A percentile compares a stretch with the other conserved stretches of the same genome.
Evolutionary conservation across 2,113 vertebrate species (phyloP).

Genomic region (Alouatta palliata): DNA sequence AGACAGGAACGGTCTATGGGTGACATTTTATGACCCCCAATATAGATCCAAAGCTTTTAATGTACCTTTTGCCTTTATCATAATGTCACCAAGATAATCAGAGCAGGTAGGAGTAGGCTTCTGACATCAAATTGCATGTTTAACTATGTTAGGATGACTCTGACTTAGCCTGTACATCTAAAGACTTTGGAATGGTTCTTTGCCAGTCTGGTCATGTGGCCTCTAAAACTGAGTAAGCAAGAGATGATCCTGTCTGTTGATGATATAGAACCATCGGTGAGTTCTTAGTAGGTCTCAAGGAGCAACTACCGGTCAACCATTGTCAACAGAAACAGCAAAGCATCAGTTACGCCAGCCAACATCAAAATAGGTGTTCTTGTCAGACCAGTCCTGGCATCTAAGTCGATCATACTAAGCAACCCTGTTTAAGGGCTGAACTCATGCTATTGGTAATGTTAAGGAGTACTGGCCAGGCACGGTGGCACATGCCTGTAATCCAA

Average conservation of each 20-base stretch:
- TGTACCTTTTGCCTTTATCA: background rate
- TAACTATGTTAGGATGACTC: background rate
- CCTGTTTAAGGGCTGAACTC: background rate
- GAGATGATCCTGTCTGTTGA: rapidly evolving
- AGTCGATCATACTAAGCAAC: background rate
- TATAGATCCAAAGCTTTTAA: conserved; percentile 44
- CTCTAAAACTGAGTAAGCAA: background rate
- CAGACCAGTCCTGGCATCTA: background rate
- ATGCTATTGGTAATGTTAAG: conserved; percentile 87
- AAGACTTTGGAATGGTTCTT: background rate
- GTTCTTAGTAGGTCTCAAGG: background rate
- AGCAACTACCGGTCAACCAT: rapidly evolving
- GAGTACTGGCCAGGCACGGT: conserved; percentile 64
- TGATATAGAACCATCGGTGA: rapidly evolving
- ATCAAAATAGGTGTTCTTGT: rapidly evolving
- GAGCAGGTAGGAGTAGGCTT: background rate
- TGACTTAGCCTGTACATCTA: background rate
- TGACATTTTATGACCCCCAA: background rate
- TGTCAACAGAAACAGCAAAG: background rate
- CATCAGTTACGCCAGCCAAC: rapidly evolving
- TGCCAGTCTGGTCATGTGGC: background rate
- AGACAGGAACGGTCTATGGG: conserved; percentile 5
- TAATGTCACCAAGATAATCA: background rate
- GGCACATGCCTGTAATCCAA: too few relatives aligned
- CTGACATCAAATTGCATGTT: background rate